phyloP scores from a whole-genome alignment of 1,140 invertebrate genomes.

The Papilio dardanus region DNA sequence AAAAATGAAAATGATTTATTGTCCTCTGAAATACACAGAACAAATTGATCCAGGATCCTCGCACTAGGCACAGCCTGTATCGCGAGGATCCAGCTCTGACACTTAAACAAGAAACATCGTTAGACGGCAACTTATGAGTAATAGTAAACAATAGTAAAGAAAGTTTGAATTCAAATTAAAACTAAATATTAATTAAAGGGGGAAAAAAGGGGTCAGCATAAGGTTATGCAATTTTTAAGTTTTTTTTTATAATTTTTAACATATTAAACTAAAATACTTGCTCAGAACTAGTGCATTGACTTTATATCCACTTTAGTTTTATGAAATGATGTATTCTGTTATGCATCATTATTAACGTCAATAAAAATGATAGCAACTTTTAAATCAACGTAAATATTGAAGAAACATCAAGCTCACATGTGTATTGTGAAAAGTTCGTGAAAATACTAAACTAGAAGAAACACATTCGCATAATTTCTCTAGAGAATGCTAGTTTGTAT shows the following conservation, averaged over 20 bases:
- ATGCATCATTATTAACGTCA: not conserved
- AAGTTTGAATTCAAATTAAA: no score
- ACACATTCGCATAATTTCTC: not conserved
- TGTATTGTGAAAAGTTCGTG: not conserved
- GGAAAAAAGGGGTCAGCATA: no score
- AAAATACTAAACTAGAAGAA: not conserved
- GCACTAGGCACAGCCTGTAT: no score
- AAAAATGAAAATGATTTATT: no score
- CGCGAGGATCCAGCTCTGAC: no score
- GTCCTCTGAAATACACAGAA: no score
- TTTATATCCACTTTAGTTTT: no score
- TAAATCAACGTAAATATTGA: not conserved
- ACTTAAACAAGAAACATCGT: no score
- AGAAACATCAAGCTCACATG: not conserved
- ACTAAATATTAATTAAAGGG: no score
- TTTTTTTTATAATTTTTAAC: not conserved
- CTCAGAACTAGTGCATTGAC: not conserved
- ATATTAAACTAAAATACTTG: not conserved
- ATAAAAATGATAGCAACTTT: not conserved
- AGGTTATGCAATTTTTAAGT: not conserved
- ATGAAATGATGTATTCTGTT: not conserved
- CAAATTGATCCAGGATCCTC: no score
- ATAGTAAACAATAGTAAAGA: no score
- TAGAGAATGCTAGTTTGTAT: conserved; percentile 10
- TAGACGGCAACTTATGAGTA: no score